Evolutionary conservation across 1,140 invertebrate species (phyloP).

Genomic region (Aphaenogaster floridana): DNA sequence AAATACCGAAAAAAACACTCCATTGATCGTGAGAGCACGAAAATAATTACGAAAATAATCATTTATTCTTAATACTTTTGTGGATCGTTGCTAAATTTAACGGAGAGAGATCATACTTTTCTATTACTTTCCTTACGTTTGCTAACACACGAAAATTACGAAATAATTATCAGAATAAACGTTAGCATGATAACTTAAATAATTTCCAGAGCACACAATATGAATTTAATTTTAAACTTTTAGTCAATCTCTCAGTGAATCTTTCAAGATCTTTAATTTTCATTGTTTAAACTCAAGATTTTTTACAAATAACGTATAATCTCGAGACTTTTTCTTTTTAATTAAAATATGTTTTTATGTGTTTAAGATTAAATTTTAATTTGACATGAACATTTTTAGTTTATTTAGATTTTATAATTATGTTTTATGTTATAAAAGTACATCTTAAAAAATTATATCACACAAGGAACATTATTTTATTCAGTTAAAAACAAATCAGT

Average conservation of each 20-base stretch:
- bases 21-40: not conserved
- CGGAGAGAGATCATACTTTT: not conserved
- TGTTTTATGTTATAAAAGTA: not conserved
- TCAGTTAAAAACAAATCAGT: not conserved
- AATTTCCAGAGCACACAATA: not conserved
- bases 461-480: not conserved
- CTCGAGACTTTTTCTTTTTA: not conserved
- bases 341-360: not conserved
- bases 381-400: not conserved
- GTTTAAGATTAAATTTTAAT: not conserved
- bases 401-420: constrained; percentile 19
- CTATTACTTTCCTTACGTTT: not conserved
- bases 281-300: not conserved
- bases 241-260: not conserved
- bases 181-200: not conserved
- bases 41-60: not conserved
- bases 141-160: not conserved
- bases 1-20: not conserved
- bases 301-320: not conserved
- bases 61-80: not conserved
- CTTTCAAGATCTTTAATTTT: not conserved
- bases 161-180: constrained; percentile 17
- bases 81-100: not conserved
- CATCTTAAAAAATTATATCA: not conserved
- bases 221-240: not conserved